These are phyloP conservation scores for Synanthedon myopaeformis DNA, from an alignment of 2,888 invertebrate genomes.

Conservation along the genomic window DNA sequence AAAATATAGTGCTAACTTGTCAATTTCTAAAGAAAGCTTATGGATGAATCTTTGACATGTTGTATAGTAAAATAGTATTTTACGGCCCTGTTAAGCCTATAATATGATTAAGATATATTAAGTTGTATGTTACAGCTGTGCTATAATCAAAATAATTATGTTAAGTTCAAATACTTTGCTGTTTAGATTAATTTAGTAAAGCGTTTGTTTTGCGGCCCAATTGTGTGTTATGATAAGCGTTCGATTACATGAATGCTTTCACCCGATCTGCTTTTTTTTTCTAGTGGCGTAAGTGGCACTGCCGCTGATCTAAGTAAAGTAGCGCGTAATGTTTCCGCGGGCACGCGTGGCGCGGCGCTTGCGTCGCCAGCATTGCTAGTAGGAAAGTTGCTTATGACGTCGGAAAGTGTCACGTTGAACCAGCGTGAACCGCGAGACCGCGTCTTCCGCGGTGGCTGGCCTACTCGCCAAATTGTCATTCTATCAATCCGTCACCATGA, in stretches of 20 bases:
- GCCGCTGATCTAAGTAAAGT: conserved; percentile 36
- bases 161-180: too few species aligned
- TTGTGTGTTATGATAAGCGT: not conserved
- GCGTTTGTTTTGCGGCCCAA: not conserved
- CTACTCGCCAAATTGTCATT: conserved; percentile 68
- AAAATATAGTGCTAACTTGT: too few species aligned
- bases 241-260: conserved; percentile 7
- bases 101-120: too few species aligned
- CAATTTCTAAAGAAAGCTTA: too few species aligned
- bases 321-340: conserved; percentile 29
- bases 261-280: conserved; percentile 13
- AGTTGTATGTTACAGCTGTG: too few species aligned
- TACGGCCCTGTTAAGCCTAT: too few species aligned
- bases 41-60: too few species aligned
- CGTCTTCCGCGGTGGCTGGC: conserved; percentile 60
- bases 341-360: conserved; percentile 35
- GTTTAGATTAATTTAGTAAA: too few species aligned
- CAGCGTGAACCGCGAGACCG: conserved; percentile 59
- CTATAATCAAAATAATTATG: too few species aligned
- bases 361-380: conserved; percentile 49
- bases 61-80: too few species aligned
- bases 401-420: conserved; percentile 70
- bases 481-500: conserved; percentile 63
- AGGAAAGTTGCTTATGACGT: conserved; percentile 70
- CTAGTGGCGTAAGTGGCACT: conserved; percentile 13